phyloP scores from a whole-genome alignment of 2,797 vertebrate species.

The Hippocampus kuda region DNA sequence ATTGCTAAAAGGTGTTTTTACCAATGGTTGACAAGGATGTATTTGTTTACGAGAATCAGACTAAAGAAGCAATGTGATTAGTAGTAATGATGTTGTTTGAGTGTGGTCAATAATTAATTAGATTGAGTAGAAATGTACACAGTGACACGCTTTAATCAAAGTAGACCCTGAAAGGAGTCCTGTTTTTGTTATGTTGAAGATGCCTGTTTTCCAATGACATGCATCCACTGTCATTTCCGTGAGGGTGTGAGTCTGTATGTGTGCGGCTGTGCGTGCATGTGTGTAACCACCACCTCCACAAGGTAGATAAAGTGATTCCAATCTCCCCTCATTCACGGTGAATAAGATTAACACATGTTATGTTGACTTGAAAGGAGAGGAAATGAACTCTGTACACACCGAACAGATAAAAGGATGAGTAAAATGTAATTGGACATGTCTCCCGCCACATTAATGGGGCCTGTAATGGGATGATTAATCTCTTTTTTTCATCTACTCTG shows the following conservation, averaged over 20 bases:
- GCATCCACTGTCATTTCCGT: neutral
- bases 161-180: neutral
- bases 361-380: conserved; percentile 12
- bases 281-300: neutral
- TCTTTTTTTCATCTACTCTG: neutral
- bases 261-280: neutral
- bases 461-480: neutral
- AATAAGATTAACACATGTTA: neutral
- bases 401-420: neutral
- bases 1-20: neutral
- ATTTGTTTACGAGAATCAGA: conserved; percentile 3
- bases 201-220: neutral
- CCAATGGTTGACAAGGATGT: neutral
- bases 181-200: neutral
- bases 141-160: neutral
- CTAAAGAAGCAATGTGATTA: neutral
- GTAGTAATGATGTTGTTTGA: neutral
- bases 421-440: neutral
- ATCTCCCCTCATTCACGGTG: neutral
- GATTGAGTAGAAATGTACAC: neutral
- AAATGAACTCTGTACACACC: conserved; percentile 25
- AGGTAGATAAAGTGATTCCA: conserved; percentile 13
- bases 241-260: neutral
- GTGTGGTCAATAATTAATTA: neutral
- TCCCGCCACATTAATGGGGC: neutral